Base-by-base conservation (phyloP, 2,113 vertebrate genomes). In the Opisthocomus hoazin region DNA sequence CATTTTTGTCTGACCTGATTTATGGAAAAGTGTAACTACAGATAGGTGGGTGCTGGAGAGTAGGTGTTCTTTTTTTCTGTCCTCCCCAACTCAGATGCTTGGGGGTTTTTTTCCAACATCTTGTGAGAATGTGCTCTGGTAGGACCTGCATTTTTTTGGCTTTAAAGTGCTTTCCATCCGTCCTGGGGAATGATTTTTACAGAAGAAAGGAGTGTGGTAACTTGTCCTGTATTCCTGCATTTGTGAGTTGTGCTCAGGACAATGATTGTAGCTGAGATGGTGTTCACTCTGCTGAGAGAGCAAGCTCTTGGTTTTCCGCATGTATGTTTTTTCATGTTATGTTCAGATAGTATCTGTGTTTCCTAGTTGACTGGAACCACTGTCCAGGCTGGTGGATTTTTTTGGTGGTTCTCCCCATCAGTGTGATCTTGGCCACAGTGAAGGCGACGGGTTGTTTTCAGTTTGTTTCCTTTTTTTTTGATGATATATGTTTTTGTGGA, bases 381-480 rank as follows among this genome's bases (percentile, higher is more conserved):
- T 78, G 21, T 27, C 11, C 18, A 58, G 32, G 12, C 11, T 36
- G n/a, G n/a, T n/a, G n/a, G n/a, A n/a, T n/a, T 77, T 32, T 51
- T 43, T 24, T 19, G n/a, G n/a, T n/a, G n/a, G n/a, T n/a, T n/a
- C n/a, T 3, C 4, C 19, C 13, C 4, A 0, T 2, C 4, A 10
- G 4, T 71, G 23, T 64, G 15, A 60, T 75, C 56, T 88, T 83
- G 53, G 20, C 36, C 36, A 39, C 14, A 16, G 1, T 51, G 54
- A 61, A 45, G 19, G 17, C 9, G 1, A 37, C 21, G 26, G 12
- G 6, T 1, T 85, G 60, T 1, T 54, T 88, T 87, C 51, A 13
- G 4, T 12, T 68, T 15, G 5, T 10, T 21, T 10, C 30, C 7
- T 32, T 5, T 1, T 51, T 54, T 39, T 63, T 60, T 30, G 0